phyloP scores from a whole-genome alignment of 1,140 invertebrate genomes.

The Drosophila nigrodunni region DNA sequence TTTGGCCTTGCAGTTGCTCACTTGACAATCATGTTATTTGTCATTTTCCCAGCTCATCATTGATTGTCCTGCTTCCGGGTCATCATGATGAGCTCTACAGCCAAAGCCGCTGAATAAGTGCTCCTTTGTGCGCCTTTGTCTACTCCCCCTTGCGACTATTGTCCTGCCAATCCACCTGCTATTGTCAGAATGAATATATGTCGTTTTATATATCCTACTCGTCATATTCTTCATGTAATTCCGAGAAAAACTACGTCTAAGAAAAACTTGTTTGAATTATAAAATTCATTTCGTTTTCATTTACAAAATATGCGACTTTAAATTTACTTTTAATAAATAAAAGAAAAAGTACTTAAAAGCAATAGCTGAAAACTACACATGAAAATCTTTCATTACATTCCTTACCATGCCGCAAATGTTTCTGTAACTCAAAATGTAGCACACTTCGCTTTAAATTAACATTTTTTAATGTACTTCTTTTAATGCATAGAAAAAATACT shows the following conservation, averaged over 20 bases:
- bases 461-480: too few species aligned
- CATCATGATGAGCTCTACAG: conserved; percentile 44
- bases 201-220: not conserved
- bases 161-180: conserved; percentile 16
- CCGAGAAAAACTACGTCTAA: not conserved
- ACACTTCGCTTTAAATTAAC: too few species aligned
- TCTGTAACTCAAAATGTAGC: too few species aligned
- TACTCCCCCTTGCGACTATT: conserved; percentile 58
- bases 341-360: too few species aligned
- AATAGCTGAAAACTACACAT: too few species aligned
- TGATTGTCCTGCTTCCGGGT: conserved; percentile 28
- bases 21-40: conserved; percentile 59
- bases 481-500: too few species aligned
- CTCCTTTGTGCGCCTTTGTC: conserved; percentile 75
- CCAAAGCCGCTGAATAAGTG: conserved; percentile 63
- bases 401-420: too few species aligned
- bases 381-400: too few species aligned
- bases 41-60: conserved; percentile 40
- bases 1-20: conserved; percentile 40
- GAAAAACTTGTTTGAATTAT: conserved; percentile 28
- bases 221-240: not conserved
- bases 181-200: not conserved
- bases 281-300: not conserved
- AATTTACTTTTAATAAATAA: too few species aligned
- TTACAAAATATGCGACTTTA: too few species aligned